Evolutionary conservation across 2,113 vertebrate species (phyloP).

Genomic region (Thamnophis sirtalis): DNA sequence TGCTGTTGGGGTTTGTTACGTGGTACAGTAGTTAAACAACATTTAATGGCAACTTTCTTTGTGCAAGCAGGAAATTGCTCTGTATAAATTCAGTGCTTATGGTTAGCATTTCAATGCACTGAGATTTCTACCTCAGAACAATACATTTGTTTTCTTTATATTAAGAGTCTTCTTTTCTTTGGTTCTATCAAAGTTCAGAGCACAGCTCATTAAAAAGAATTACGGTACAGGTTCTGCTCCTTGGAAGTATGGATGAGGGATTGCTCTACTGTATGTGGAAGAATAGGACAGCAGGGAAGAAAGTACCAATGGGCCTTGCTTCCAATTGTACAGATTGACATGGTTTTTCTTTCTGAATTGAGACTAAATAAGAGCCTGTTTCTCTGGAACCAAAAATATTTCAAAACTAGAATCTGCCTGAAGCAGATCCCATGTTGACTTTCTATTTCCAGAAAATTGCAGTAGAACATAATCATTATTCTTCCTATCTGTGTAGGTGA

Average conservation of each 20-base stretch:
- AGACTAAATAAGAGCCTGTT: background rate
- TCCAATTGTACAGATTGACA: background rate
- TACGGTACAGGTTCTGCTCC: background rate
- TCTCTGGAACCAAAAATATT: background rate
- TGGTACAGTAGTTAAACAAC: fast-evolving
- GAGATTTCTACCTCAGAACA: constrained; percentile 55
- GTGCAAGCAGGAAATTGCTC: constrained; percentile 1
- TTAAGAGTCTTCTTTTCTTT: constrained; percentile 37
- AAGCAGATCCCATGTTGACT: background rate
- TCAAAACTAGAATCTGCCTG: background rate
- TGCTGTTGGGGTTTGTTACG: fast-evolving
- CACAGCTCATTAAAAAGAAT: constrained; percentile 13
- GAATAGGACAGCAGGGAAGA: constrained; percentile 14
- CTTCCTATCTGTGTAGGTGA: background rate
- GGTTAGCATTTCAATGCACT: constrained; percentile 41
- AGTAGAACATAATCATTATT: no score
- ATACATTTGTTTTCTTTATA: constrained; percentile 29
- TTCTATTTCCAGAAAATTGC: background rate
- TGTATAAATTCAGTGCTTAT: background rate
- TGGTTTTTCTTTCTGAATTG: background rate
- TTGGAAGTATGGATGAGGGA: background rate
- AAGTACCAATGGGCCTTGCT: background rate
- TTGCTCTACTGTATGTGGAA: constrained; percentile 26
- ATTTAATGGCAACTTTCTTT: background rate
- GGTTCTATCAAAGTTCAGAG: constrained; percentile 5